These are phyloP conservation scores for Crypturellus undulatus DNA, from an alignment of 2,113 vertebrate species.

Conservation along the genomic window DNA sequence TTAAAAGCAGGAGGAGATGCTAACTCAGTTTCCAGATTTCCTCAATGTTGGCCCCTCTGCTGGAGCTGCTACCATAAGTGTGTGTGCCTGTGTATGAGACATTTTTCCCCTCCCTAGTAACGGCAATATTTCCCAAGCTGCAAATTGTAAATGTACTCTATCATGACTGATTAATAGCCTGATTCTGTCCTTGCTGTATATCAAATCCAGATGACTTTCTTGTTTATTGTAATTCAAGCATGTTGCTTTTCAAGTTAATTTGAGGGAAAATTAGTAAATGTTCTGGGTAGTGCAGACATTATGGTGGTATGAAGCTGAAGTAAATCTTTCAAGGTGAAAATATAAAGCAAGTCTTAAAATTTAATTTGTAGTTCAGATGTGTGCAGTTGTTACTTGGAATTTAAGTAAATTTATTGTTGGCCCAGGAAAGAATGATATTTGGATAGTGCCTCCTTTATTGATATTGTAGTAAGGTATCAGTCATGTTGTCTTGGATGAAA, in stretches of 20 bases:
- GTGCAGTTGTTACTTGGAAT: neutral
- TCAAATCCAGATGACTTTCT: slow-evolving; percentile 46
- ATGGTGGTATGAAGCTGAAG: neutral
- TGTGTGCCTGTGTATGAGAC: neutral
- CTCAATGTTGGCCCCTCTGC: neutral
- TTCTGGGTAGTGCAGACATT: neutral
- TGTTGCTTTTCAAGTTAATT: neutral
- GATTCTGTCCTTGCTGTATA: neutral
- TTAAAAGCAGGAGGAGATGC: neutral
- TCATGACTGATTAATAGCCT: neutral
- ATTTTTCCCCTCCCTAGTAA: neutral
- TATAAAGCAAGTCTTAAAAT: neutral
- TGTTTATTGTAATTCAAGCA: neutral
- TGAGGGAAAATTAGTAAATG: neutral
- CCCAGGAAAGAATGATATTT: neutral
- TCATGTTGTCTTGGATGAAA: neutral
- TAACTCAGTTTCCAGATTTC: neutral
- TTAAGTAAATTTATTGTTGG: neutral
- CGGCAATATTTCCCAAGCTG: neutral
- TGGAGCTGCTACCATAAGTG: neutral
- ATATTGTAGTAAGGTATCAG: neutral
- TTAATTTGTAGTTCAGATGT: neutral
- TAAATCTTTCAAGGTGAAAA: neutral
- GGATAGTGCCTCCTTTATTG: neutral
- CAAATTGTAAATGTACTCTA: neutral